Base-by-base conservation (phyloP, 1,140 invertebrate species). In the Adoxophyes honmai region DNA sequence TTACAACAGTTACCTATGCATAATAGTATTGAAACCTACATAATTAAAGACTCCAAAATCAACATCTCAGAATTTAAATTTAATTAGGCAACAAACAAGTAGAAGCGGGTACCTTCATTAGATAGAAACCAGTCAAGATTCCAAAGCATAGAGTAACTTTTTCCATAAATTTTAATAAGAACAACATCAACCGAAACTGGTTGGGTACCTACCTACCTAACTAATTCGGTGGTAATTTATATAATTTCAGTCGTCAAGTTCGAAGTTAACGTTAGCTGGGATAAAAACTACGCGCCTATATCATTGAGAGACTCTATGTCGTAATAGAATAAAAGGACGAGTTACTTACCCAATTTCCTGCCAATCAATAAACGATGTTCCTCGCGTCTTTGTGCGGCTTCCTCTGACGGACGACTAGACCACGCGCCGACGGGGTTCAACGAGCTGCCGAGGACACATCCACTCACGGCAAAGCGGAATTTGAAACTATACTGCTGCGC, bases 271-370 rank as follows among this genome's bases (percentile, higher is more conserved):
- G 21, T 28, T 28, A 28, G 21, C 21, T 2, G 2, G 2, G 6
- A 6, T 28, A 28, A 28, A 28, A 3, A 3, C 21, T 28, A 28
- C 21, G 2, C 6, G n/a, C 6, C 2, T 3, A 28, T 28, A 28
- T 3, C 21, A 28, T 28, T 6, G 2, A 28, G 2, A 11, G 28
- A 48, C 16, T 18, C 21, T 16, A 48, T 28, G 42, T 48, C n/a
- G 42, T 48, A 48, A 48, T 48, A 48, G 21, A 3, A 48, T 21
- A 48, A 48, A 48, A 48, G 42, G 21, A 48, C 18, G 42, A 48
- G 11, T 48, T 48, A 48, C 42, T 48, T 48, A 48, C 42, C 42
- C 42, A 48, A 48, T 48, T 48, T 48, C 42, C 42, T 48, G 42
- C 21, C 42, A 16, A 48, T 48, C 42, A 48, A 48, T 48, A 33